These are phyloP conservation scores for Drosophila algonquin DNA, from an alignment of 2,888 invertebrate species.

Conservation along the genomic window DNA sequence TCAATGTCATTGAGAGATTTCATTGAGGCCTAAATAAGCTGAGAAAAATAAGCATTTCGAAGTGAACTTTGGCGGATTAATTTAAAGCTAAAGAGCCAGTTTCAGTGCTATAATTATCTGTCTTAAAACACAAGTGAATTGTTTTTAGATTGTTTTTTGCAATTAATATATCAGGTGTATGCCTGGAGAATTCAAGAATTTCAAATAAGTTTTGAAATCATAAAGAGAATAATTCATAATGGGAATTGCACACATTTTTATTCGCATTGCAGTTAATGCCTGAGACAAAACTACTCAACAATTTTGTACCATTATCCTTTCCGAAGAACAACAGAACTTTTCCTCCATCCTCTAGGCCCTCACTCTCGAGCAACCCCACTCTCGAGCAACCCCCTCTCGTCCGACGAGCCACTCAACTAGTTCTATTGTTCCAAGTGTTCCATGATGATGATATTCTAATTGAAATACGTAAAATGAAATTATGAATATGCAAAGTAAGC, in stretches of 20 bases:
- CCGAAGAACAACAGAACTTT: background rate
- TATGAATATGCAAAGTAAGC: constrained; percentile 81
- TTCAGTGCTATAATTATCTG: no score
- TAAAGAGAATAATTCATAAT: constrained; percentile 13
- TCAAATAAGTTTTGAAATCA: background rate
- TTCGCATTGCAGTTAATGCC: background rate
- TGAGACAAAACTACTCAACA: background rate
- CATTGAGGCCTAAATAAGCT: constrained; percentile 17
- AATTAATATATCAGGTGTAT: background rate
- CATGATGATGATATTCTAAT: constrained; percentile 79
- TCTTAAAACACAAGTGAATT: background rate
- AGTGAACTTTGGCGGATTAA: background rate
- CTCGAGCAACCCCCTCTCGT: background rate
- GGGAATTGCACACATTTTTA: background rate
- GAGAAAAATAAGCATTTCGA: background rate
- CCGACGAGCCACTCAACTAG: constrained; percentile 28
- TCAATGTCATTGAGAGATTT: constrained; percentile 68
- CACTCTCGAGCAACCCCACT: constrained; percentile 2
- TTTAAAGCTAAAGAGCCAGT: no score
- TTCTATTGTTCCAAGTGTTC: constrained; percentile 65
- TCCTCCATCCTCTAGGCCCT: background rate
- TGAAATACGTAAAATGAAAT: constrained; percentile 79
- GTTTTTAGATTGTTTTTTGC: background rate
- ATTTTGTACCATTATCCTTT: background rate
- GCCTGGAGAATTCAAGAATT: background rate